Base-by-base conservation (phyloP, 2,888 invertebrate species). In the Apotomis turbidana region DNA sequence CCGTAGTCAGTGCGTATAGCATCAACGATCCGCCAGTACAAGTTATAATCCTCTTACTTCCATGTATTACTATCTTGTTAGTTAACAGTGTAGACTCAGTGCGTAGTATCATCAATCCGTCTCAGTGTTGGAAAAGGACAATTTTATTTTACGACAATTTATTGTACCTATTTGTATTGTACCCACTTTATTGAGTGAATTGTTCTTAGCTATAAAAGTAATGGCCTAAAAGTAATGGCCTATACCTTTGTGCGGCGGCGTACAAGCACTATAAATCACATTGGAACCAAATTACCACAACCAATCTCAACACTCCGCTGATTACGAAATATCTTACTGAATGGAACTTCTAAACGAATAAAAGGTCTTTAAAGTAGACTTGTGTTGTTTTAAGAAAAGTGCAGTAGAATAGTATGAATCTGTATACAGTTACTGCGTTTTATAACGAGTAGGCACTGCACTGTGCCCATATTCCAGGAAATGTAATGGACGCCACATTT, bases 401-500 rank as follows among this genome's bases (percentile, higher is more conserved):
- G 58, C 6, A 38, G 36, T n/a, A 2, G 0, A 49, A 49, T 9
- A 9, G 49, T 49, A 9, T 49, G 46, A 46, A 9, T 46, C 6
- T 59, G 4, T n/a, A 44, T n/a, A 44, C 13, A 59, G 13, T 9
- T 44, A 44, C 59, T 15, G 58, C 58, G 8, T 59, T 59, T 59
- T 41, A 41, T 41, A 41, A 10, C 10, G 6, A 41, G 41, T 6
- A 49, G 49, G 9, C 3, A 4, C 15, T 15, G 15, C 38, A 10
- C 5, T 44, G 10, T 4, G 41, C 5, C 15, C 15, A 36, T 59
- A 15, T 49, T 57, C 41, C 12, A 15, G 13, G 41, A 4, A 44
- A 41, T 38, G 38, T 66, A 71, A 60, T 66, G 59, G 59, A 70
- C 27, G 49, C 55, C 41, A 54, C 46, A 44, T 59, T 64, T 59